These are phyloP conservation scores for Rhea americana DNA, from an alignment of 2,113 vertebrate genomes.

Conservation along the genomic window DNA sequence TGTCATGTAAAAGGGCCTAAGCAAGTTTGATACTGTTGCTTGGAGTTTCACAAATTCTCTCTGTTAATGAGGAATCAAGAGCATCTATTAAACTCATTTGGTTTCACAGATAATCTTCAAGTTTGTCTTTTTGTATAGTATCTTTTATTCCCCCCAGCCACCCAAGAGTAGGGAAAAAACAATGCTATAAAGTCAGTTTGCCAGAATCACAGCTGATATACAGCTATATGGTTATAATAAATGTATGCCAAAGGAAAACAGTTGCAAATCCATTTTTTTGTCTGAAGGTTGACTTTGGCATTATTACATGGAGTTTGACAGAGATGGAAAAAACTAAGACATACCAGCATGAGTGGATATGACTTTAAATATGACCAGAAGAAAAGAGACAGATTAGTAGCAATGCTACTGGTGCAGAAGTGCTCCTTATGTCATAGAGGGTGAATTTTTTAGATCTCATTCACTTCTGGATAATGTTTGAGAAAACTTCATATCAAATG, in stretches of 20 bases:
- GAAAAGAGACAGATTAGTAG: not conserved
- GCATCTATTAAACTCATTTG: not conserved
- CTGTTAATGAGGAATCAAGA: not conserved
- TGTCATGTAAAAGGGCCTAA: not conserved
- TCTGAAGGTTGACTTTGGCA: not conserved
- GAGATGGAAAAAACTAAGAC: not conserved
- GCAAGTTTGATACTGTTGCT: not conserved
- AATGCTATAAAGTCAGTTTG: not conserved
- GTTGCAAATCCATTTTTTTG: not conserved
- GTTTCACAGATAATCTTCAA: not conserved
- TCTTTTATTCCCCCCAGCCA: not conserved
- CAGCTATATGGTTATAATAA: not conserved
- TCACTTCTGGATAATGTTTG: not conserved
- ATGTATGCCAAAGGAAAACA: not conserved
- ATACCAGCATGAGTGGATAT: not conserved
- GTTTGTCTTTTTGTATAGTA: not conserved
- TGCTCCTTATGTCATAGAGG: not conserved
- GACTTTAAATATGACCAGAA: not conserved
- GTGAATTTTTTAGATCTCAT: not conserved
- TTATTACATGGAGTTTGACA: not conserved
- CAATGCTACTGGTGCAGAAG: not conserved
- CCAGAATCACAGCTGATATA: not conserved
- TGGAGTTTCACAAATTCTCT: not conserved
- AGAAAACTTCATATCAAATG: not conserved
- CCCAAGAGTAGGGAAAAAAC: not conserved